A percentile compares a stretch with the other conserved stretches of the same genome.
These are phyloP conservation scores for Anticlea derivata DNA, from an alignment of 2,888 invertebrate genomes.

Conservation along the genomic window DNA sequence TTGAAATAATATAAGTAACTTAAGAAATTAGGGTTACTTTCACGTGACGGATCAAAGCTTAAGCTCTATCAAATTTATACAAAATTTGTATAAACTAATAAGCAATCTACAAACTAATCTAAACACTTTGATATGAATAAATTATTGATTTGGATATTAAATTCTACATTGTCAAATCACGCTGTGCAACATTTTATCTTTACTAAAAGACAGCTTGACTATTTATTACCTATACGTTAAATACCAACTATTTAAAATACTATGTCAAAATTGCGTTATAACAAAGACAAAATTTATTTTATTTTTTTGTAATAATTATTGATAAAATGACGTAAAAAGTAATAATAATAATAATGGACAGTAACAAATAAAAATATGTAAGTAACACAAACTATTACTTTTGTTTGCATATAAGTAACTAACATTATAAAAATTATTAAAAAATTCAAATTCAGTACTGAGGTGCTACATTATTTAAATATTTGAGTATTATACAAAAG, in stretches of 20 bases:
- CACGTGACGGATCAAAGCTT: too few relatives aligned
- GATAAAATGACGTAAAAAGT: too few relatives aligned
- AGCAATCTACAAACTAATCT: constrained; percentile 22
- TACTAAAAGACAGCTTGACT: constrained; percentile 36
- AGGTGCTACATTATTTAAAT: not conserved
- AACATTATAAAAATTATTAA: too few relatives aligned
- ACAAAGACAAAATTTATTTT: too few relatives aligned
- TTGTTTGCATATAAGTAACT: too few relatives aligned
- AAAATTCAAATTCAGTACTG: too few relatives aligned
- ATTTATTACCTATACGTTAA: not conserved
- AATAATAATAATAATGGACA: constrained; percentile 12
- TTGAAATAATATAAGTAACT: too few relatives aligned
- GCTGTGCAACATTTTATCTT: constrained; percentile 60
- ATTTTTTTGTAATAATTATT: too few relatives aligned
- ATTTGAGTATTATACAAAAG: not conserved
- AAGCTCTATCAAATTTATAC: too few relatives aligned
- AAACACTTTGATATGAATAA: constrained; percentile 52
- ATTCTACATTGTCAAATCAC: constrained; percentile 76
- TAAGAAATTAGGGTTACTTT: too few relatives aligned
- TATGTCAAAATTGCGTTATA: not conserved
- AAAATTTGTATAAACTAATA: constrained; percentile 1
- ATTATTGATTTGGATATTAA: constrained; percentile 55
- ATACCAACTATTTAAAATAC: not conserved
- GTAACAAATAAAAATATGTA: constrained; percentile 16
- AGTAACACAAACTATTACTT: too few relatives aligned